Base-by-base conservation (phyloP, 2,888 invertebrate genomes). In the Eupithecia abbreviata region DNA sequence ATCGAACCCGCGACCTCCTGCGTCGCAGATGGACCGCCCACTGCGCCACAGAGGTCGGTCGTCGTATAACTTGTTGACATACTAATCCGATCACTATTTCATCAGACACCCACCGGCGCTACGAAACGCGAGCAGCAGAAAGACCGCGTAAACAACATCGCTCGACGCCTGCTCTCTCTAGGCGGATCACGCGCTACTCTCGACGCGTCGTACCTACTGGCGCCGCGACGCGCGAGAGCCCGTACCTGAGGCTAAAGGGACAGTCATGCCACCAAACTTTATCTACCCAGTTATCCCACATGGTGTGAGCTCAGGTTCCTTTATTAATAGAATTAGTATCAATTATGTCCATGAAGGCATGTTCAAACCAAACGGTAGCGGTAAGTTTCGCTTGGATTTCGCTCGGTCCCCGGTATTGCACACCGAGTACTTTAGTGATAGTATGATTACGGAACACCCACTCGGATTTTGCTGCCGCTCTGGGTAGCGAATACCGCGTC, bases 101-200 rank as follows among this genome's bases (percentile, higher is more conserved):
- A 18, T 72, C 65, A 72, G 72, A 9, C 47, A 49, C 45, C 51
- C 43, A 42, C 62, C 13, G 68, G 71, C n/a, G 67, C 68, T 3
- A 65, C 67, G 7, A 78, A 71, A 58, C 76, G 79, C 15, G 71
- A 77, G 76, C 86, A 84, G 66, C 91, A 92, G 82, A 91, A 91
- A 84, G 92, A 91, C 82, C 93, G 93, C 75, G 92, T 94, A 75
- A 94, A 94, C 89, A 81, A 81, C 80, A 92, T 94, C 82, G 94
- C 93, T 76, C 89, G 92, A 66, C 88, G 91, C 0, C 86, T 94
- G 82, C 88, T 94, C 47, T 84, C 90, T 7, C 89, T 89, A 72
- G 90, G 88, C 81, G 89, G 86, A 2, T 77, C 83, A 55, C 85
- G 90, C 71, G 83, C 82, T 18, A 81, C 91, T 6, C 87, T 91